These are phyloP conservation scores for Tetragonula clypearis DNA, from an alignment of 1,140 invertebrate species.

Conservation along the genomic window DNA sequence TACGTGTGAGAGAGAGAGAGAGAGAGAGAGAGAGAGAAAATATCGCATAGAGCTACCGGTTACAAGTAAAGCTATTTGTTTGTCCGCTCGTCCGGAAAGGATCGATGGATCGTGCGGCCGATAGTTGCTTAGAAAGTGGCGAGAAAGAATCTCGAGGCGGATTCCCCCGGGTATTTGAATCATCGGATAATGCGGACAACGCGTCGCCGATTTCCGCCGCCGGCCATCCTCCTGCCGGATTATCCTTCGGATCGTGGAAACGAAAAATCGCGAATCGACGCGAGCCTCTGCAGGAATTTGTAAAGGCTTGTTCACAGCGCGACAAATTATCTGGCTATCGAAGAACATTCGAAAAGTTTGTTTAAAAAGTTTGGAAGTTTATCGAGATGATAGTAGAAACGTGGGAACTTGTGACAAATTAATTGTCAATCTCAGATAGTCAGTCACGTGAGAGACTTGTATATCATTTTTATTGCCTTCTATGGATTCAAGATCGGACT, in stretches of 20 bases:
- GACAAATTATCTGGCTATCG: neutral
- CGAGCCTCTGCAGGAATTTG: conserved; percentile 31
- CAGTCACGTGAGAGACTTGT: too few species aligned
- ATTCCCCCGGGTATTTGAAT: conserved; percentile 33
- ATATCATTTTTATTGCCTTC: neutral
- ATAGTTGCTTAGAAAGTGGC: neutral
- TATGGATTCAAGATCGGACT: neutral
- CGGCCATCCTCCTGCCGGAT: conserved; percentile 34
- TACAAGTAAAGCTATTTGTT: conserved; percentile 27
- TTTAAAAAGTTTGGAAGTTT: too few species aligned
- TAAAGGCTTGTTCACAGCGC: neutral
- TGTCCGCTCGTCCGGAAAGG: neutral
- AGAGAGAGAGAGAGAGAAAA: neutral
- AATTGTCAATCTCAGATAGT: neutral
- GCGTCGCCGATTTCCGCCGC: conserved; percentile 46
- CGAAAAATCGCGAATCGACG: conserved; percentile 10
- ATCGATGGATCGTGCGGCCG: neutral
- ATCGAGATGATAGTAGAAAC: neutral
- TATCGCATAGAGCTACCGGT: conserved; percentile 2
- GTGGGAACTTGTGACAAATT: neutral
- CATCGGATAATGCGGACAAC: conserved; percentile 50
- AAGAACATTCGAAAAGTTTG: neutral
- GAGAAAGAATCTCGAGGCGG: conserved; percentile 29
- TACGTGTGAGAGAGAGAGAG: neutral
- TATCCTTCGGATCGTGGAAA: conserved; percentile 39